phyloP scores from a whole-genome alignment of 53 echinoderm and acorn worm species.

The Zoroaster sp. region DNA sequence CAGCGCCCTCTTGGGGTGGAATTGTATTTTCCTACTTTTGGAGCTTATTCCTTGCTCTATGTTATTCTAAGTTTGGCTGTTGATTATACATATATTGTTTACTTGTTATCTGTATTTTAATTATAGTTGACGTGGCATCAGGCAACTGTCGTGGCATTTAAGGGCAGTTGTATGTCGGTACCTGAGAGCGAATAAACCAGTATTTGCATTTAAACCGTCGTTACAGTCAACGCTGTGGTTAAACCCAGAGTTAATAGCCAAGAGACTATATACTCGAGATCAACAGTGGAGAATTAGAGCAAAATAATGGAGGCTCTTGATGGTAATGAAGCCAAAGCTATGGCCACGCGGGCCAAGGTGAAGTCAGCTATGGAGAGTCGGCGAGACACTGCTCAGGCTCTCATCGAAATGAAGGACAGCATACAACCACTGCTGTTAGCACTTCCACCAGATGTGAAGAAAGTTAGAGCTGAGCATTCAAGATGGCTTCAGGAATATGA shows the following conservation, averaged over 20 bases:
- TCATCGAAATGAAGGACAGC: background rate
- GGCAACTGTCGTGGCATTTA: too few species aligned
- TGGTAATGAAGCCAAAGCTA: background rate
- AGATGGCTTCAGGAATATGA: conserved; percentile 24
- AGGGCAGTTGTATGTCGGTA: too few species aligned
- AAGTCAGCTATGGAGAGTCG: background rate
- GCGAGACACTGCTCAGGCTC: background rate
- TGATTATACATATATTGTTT: too few species aligned
- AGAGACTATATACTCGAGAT: background rate
- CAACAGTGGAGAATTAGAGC: background rate
- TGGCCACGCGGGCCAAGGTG: conserved; percentile 12
- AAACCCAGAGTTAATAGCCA: background rate
- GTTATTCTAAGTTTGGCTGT: too few species aligned
- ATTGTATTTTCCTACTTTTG: too few species aligned
- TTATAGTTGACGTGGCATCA: too few species aligned
- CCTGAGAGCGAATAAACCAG: too few species aligned
- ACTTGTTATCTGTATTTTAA: too few species aligned
- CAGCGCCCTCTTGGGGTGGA: too few species aligned
- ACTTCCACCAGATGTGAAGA: background rate
- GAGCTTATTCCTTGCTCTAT: too few species aligned
- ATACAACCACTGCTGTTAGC: background rate
- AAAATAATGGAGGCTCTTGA: background rate
- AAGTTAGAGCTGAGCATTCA: background rate
- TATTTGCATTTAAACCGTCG: too few species aligned
- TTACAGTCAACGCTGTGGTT: background rate